Evolutionary conservation across 2,888 invertebrate species (phyloP).

Genomic region (Notocelia uddmanniana): DNA sequence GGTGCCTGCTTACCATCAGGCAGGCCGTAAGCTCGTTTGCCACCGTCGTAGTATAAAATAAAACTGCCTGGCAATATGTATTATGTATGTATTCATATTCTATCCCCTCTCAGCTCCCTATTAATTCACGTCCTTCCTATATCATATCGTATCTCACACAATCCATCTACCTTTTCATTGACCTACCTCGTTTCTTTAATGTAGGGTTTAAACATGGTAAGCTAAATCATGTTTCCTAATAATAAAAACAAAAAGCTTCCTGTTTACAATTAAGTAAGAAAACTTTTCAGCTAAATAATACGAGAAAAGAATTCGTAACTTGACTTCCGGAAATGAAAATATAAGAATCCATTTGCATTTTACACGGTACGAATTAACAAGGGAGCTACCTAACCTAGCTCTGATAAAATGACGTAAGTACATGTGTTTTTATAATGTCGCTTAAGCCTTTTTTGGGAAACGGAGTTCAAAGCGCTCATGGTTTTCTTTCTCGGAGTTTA

Average conservation of each 20-base stretch:
- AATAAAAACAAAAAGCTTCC: conserved; percentile 9
- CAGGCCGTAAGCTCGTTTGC: too few species aligned
- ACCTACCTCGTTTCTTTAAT: background rate
- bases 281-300: conserved; percentile 23
- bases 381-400: background rate
- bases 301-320: conserved; percentile 18
- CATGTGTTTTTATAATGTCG: background rate
- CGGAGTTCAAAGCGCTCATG: background rate
- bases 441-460: background rate
- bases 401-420: background rate
- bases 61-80: too few species aligned
- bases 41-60: too few species aligned
- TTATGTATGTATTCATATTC: too few species aligned
- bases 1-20: too few species aligned
- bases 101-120: too few species aligned
- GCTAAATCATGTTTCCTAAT: background rate
- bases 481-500: conserved; percentile 11
- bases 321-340: conserved; percentile 27
- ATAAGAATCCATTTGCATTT: conserved; percentile 25
- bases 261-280: conserved; percentile 18
- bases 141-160: too few species aligned
- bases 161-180: too few species aligned
- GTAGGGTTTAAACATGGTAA: background rate
- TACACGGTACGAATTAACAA: conserved; percentile 26
- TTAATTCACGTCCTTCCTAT: too few species aligned